Evolutionary conservation across 2,888 invertebrate species (phyloP), one percentile per base, ranked within the genome.

Genomic region (Phaedon cochleariae): DNA sequence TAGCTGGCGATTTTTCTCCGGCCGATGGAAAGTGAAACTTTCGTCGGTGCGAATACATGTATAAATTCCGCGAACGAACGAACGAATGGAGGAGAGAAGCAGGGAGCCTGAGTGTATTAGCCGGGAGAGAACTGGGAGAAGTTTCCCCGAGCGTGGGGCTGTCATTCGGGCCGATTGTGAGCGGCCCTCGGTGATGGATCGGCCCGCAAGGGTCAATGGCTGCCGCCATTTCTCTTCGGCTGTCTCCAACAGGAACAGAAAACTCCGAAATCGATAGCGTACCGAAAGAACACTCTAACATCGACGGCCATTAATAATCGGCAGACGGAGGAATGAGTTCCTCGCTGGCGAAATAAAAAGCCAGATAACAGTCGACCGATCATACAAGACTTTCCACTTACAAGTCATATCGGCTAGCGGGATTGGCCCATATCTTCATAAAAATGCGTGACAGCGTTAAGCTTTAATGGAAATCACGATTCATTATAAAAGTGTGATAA

Each of bases 141-240:
- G 53, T 58, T 58, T 61, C 66, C 59, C 37, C 52, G 59, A 55
- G 54, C 59, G 65, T 63, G 62, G 69, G 67, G 70, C 74, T 70
- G 70, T 71, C 73, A 71, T 62, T 64, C 54, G 66, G 70, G 67
- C 70, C 74, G 76, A 77, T 75, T 76, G 76, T 77, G n/a, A n/a
- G 72, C 75, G 74, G 12, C 72, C 71, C 65, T 74, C 69, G 64
- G 77, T 83, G 83, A 83, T 86, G 85, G 86, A 87, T 86, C 83
- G 86, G 85, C 82, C 85, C 85, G 85, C 83, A 85, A 86, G 86
- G 87, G 86, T 86, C 87, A 86, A 86, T 85, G 86, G 86, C 85
- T 86, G 84, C 84, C 84, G 85, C 85, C 85, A 86, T 87, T 87
- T 86, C 86, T 86, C 86, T 86, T 86, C 84, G 83, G 82, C 85